Percentiles rank a stretch among this genome's conserved stretches.
Evolutionary conservation across 2,113 vertebrate genomes (phyloP).

Genomic region (Bos taurus): DNA sequence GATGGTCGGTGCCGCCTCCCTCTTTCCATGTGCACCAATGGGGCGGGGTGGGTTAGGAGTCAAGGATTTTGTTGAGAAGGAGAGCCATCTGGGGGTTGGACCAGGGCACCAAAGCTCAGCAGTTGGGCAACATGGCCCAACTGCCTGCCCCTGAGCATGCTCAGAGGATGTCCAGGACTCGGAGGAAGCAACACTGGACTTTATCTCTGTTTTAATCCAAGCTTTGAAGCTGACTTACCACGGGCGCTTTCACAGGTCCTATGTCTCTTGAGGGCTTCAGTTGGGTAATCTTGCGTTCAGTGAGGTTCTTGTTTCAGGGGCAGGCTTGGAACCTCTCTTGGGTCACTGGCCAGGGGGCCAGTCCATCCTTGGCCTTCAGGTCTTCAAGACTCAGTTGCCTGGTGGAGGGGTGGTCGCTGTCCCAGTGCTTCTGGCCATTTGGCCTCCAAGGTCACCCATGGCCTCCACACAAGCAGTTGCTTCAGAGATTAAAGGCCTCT

Average conservation of each 20-base stretch:
- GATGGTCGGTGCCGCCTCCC: neutral
- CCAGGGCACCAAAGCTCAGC: neutral
- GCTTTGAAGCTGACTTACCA: neutral
- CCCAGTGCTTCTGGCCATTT: neutral
- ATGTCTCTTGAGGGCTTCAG: neutral
- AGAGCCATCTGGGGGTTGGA: neutral
- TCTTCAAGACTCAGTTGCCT: slow-evolving; percentile 12
- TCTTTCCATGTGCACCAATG: neutral
- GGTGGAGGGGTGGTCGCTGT: neutral
- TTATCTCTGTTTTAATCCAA: neutral
- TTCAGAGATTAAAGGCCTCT: slow-evolving; percentile 37
- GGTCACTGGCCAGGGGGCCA: neutral
- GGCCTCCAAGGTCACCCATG: neutral
- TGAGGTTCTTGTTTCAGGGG: neutral
- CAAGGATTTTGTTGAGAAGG: neutral
- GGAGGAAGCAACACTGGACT: neutral
- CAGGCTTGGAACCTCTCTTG: neutral
- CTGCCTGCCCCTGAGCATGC: fast-evolving
- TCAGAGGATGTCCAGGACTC: neutral
- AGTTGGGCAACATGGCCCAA: neutral
- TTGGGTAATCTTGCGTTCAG: neutral
- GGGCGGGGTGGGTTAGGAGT: neutral
- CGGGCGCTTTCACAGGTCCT: neutral
- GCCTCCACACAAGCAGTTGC: neutral
- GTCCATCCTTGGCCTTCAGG: neutral